phyloP scores from a whole-genome alignment of 2,888 invertebrate genomes.

The Ferrisia virgata region DNA sequence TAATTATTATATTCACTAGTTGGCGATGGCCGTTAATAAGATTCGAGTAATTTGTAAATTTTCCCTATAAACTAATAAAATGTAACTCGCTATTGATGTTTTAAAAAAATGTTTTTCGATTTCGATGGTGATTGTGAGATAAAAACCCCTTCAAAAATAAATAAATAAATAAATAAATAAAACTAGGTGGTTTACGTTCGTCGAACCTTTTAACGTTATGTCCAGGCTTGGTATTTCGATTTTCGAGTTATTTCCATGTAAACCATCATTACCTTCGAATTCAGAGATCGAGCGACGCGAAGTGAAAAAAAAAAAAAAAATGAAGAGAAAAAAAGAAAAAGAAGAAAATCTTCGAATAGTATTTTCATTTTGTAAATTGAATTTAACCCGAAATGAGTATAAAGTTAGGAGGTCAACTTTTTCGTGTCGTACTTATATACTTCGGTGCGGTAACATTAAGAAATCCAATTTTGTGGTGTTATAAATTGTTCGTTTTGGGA shows the following conservation, averaged over 20 bases:
- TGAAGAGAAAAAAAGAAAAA: background rate
- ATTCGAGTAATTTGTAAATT: too few species aligned
- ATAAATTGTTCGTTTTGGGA: conserved; percentile 26
- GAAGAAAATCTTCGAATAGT: background rate
- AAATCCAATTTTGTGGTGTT: conserved; percentile 18
- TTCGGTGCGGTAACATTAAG: background rate
- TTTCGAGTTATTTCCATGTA: background rate
- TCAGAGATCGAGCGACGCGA: background rate
- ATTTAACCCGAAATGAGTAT: conserved; percentile 1
- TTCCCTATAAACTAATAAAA: too few species aligned
- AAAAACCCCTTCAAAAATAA: too few species aligned
- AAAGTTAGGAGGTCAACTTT: background rate
- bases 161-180: too few species aligned
- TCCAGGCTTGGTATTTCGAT: background rate
- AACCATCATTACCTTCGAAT: background rate
- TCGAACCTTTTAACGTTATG: background rate
- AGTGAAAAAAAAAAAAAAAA: background rate
- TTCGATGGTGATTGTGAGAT: too few species aligned
- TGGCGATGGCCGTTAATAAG: too few species aligned
- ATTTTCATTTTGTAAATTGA: conserved; percentile 6
- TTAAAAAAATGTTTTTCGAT: too few species aligned
- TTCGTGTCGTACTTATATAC: conserved; percentile 8
- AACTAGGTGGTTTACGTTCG: background rate
- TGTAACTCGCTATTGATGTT: too few species aligned
- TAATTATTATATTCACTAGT: too few species aligned